Percentiles rank a stretch among this genome's conserved stretches.
Conservation (phyloP, 2,113 vertebrate species). For the Hirundichthys speculiger region DNA sequence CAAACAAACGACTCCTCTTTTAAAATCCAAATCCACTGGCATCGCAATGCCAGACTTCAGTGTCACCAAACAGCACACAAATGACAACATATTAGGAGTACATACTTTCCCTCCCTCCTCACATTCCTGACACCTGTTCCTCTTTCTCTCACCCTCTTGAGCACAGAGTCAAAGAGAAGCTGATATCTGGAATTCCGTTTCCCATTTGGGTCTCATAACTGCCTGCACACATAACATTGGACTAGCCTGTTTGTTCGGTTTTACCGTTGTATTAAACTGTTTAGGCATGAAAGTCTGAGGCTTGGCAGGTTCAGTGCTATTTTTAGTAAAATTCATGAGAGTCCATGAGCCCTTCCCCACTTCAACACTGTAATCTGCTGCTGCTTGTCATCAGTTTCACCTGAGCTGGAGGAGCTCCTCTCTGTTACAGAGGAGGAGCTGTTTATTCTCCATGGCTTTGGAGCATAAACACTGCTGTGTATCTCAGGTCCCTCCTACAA, state of each 20-base stretch:
- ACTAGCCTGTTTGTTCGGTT: background rate
- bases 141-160: slow-evolving; percentile 11
- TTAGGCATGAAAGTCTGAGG: background rate
- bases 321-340: slow-evolving; percentile 28
- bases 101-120: slow-evolving; percentile 40
- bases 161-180: background rate
- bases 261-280: background rate
- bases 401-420: slow-evolving; percentile 7
- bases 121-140: slow-evolving; percentile 69
- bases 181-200: slow-evolving; percentile 19
- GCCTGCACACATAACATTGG: slow-evolving; percentile 5
- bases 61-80: slow-evolving; percentile 63
- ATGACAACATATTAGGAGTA: slow-evolving; percentile 53
- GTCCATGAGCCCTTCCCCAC: slow-evolving; percentile 1
- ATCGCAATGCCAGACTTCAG: slow-evolving; percentile 64
- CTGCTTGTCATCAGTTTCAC: slow-evolving; percentile 40
- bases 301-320: slow-evolving; percentile 1
- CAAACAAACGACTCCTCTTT: slow-evolving; percentile 71
- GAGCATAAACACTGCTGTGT: no score
- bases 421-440: background rate
- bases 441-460: no score
- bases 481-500: no score
- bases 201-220: slow-evolving; percentile 1
- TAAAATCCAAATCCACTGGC: slow-evolving; percentile 57
- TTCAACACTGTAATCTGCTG: slow-evolving; percentile 43